Base-by-base conservation (phyloP, 2,113 vertebrate species). In the Rhinogobius similis region DNA sequence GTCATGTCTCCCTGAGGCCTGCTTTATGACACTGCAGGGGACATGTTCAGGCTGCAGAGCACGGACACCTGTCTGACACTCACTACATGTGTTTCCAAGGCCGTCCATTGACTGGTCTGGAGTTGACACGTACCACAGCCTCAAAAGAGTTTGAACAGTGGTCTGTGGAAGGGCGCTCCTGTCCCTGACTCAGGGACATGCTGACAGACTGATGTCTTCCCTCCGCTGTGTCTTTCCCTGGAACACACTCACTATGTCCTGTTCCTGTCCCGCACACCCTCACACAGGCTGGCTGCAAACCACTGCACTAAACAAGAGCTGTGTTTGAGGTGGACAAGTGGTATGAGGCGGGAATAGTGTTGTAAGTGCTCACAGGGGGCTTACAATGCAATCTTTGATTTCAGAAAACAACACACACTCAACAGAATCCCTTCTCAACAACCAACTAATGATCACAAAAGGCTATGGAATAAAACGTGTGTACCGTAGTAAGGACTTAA, bases 121-220 rank as follows among this genome's bases (percentile, higher is more conserved):
- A 58, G 26, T 24, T 29, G 24, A 29, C 55, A 29, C 24, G 55
- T 29, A 29, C 1, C 26, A 58, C 26, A 58, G 13, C 55, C 55
- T 18, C 55, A 29, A 5, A 65, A 36, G 58, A 36, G 29, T 70
- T 53, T 65, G 26, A 58, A 29, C 24, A 16, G 55, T 58, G 55
- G 5, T 58, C 55, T 58, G 23, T 52, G 53, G 23, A 56, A 5
- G 53, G 63, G 55, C 52, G 72, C 59, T 13, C 44, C 52, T 81
- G 79, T 87, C 79, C 83, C 78, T 88, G 86, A 75, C 79, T 87
- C 79, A 58, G 75, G 18, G 76, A 73, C 69, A 77, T 69, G 89
- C 58, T 90, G 93, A 93, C 78, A 83, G 90, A 93, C 87, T 89
- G 79, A 92, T 92, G 91, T 86, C 82, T 93, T 93, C 91, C 87